These are phyloP conservation scores for Hoplias malabaricus DNA, from an alignment of 2,113 vertebrate genomes.

Conservation along the genomic window DNA sequence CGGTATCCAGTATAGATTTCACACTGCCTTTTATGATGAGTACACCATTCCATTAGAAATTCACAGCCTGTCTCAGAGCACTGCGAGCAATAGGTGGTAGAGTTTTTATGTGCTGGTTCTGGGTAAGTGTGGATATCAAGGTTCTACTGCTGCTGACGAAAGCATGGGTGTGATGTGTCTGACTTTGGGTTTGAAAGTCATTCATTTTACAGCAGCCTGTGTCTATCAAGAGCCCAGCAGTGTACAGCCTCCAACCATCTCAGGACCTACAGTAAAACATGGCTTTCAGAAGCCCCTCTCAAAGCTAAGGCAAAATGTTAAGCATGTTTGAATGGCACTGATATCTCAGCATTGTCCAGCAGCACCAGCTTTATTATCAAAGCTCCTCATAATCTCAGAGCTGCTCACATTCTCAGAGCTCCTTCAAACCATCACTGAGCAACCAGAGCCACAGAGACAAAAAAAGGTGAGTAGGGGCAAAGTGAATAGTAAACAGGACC, in stretches of 20 bases:
- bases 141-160: neutral
- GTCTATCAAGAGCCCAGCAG: neutral
- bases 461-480: neutral
- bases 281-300: neutral
- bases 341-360: neutral
- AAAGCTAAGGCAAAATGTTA: neutral
- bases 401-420: neutral
- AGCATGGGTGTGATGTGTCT: neutral
- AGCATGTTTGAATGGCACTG: neutral
- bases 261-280: neutral
- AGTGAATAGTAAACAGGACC: conserved; percentile 16
- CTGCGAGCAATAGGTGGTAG: neutral
- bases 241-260: neutral
- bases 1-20: neutral
- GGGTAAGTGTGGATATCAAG: neutral
- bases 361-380: too few relatives aligned
- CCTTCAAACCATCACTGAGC: neutral
- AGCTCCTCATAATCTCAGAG: neutral
- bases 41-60: neutral
- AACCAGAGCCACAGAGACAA: neutral
- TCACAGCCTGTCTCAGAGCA: neutral
- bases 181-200: conserved; percentile 21
- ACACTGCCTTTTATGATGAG: neutral
- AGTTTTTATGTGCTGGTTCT: neutral
- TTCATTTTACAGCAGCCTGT: conserved; percentile 12